Evolutionary conservation across 2,113 vertebrate genomes (phyloP), one percentile per base, ranked within the genome.

Genomic region (Porphyrio hochstetteri): DNA sequence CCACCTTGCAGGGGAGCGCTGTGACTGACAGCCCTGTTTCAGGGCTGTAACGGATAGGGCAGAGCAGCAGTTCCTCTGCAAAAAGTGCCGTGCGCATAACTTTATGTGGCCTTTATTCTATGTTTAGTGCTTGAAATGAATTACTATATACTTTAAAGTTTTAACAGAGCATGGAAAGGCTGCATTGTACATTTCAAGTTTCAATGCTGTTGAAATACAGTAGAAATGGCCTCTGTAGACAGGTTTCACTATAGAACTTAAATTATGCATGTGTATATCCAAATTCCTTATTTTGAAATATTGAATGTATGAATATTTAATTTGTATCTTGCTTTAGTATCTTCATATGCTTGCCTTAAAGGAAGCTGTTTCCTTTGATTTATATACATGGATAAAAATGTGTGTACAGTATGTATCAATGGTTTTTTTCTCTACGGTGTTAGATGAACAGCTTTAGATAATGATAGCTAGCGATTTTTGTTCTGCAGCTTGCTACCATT

Each of bases 201-300:
- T 92, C 92, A 86, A 1, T 97, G 88, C 84, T 95, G 55, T 96
- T 97, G 96, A 97, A 98, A 97, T 97, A 96, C 63, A 95, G 96
- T 96, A 94, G 97, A 97, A 97, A 98, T 97, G 96, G 94, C 95
- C 97, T 97, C 96, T 97, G 86, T 97, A 97, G 97, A 97, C 94
- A 98, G 95, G 95, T 97, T 98, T 97, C 96, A 97, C 97, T 97
- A 93, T 95, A 96, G 95, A 98, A 97, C 91, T 97, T 98, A 98
- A 98, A 97, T 98, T 98, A 97, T 98, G 96, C 94, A 97, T 97
- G 96, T 96, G 92, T 97, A 91, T 96, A 97, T 95, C 95, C 91
- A 97, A 97, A 97, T 97, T 97, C 96, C 97, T 97, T 97, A 98
- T 98, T 97, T 98, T 98, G 97, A 98, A 98, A 97, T 98, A 97